These are phyloP conservation scores for Campopleginae sp. DNA, from an alignment of 2,888 invertebrate species.

Conservation along the genomic window DNA sequence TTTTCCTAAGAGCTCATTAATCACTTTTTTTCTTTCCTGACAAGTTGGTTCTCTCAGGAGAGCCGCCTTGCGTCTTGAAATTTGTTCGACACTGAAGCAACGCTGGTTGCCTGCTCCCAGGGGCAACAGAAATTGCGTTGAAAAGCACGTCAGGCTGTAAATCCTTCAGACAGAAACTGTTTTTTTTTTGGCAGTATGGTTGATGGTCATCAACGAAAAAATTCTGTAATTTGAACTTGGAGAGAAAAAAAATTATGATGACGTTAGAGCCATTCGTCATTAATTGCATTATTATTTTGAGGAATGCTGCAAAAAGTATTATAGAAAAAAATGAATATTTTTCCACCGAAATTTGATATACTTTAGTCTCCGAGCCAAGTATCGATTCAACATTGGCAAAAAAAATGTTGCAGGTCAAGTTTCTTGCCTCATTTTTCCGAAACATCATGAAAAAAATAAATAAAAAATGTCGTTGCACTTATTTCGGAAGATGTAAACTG, in stretches of 20 bases:
- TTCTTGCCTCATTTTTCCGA: background rate
- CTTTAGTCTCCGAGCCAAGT: background rate
- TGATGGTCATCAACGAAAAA: background rate
- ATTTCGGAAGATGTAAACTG: slow-evolving; percentile 31
- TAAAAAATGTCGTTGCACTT: slow-evolving; percentile 9
- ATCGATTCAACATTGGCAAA: background rate
- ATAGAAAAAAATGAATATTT: background rate
- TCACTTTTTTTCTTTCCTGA: background rate
- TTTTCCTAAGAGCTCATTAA: background rate
- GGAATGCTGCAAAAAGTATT: background rate
- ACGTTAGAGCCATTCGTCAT: background rate
- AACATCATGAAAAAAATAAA: background rate
- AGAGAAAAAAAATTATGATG: background rate
- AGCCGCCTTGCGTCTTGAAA: slow-evolving; percentile 62
- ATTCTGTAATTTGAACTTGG: background rate
- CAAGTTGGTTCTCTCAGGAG: background rate
- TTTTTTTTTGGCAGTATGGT: background rate
- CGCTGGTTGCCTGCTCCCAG: slow-evolving; percentile 58
- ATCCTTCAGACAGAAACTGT: background rate
- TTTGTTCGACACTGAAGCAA: slow-evolving; percentile 52
- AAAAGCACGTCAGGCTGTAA: background rate
- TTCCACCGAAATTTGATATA: background rate
- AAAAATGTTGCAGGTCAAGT: background rate
- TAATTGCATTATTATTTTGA: background rate
- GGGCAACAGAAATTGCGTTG: background rate